These are phyloP conservation scores for Drosophila lowei DNA, from an alignment of 1,140 invertebrate species.

Conservation along the genomic window DNA sequence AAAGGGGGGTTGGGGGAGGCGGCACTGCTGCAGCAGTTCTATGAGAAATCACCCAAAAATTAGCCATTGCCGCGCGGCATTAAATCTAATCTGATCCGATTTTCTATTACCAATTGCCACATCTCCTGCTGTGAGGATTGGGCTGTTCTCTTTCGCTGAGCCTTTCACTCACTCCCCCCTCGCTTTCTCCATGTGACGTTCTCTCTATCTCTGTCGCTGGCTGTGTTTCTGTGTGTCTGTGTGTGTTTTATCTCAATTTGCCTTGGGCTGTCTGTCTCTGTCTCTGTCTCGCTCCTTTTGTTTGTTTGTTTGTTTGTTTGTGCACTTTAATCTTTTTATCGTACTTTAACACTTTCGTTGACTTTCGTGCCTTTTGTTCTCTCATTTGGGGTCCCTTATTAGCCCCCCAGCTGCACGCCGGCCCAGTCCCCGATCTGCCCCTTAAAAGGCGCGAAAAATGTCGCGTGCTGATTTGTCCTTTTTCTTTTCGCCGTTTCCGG, in stretches of 20 bases:
- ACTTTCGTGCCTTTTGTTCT: conserved; percentile 70
- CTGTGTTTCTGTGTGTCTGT: conserved; percentile 9
- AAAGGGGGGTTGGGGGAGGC: neutral
- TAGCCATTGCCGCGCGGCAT: conserved; percentile 66
- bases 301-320: conserved; percentile 23
- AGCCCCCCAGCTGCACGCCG: conserved; percentile 6
- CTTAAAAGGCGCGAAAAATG: conserved; percentile 57
- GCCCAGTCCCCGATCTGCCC: neutral
- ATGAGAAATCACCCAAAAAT: conserved; percentile 76
- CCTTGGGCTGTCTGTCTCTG: conserved; percentile 14
- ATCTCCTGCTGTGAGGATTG: conserved; percentile 14
- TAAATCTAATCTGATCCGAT: conserved; percentile 81
- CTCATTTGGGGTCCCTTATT: conserved; percentile 44
- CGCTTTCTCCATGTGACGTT: conserved; percentile 9
- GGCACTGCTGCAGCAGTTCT: conserved; percentile 23
- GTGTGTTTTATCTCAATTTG: conserved; percentile 51
- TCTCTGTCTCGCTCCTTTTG: neutral
- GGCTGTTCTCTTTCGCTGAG: conserved; percentile 6
- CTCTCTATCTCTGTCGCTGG: neutral
- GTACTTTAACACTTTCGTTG: conserved; percentile 70
- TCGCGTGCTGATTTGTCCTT: conserved; percentile 71
- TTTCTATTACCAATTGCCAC: conserved; percentile 75
- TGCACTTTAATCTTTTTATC: conserved; percentile 80
- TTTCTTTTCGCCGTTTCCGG: conserved; percentile 27
- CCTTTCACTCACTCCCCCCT: neutral